Percentiles rank a stretch among this genome's conserved stretches.
phyloP scores from a whole-genome alignment of 2,797 vertebrate species.

The Lophotriccus pileatus region DNA sequence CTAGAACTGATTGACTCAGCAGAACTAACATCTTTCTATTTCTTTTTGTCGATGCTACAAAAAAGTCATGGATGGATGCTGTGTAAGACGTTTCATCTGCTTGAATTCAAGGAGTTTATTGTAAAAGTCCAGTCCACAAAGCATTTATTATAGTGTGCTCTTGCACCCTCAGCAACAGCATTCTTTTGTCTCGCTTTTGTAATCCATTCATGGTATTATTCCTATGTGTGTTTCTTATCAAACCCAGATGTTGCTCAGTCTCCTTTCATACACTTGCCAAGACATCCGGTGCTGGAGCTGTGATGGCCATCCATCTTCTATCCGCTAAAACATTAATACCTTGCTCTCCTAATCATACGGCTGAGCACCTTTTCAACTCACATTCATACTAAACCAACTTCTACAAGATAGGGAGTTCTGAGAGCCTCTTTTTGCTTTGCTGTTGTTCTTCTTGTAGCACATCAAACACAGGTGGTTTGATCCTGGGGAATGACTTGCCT shows the following conservation, averaged over 20 bases:
- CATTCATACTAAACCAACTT: neutral
- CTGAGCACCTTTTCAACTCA: neutral
- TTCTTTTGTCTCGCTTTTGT: neutral
- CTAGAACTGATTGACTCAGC: neutral
- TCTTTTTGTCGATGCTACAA: neutral
- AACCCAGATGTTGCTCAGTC: neutral
- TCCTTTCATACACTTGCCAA: neutral
- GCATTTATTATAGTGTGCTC: neutral
- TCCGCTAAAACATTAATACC: neutral
- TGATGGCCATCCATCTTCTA: neutral
- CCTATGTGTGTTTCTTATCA: neutral
- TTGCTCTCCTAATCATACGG: neutral
- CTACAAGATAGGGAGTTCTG: neutral
- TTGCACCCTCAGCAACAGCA: neutral
- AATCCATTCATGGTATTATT: neutral
- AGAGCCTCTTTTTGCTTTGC: neutral
- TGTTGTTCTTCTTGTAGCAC: neutral
- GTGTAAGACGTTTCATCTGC: neutral
- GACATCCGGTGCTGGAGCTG: neutral
- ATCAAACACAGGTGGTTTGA: fast-evolving
- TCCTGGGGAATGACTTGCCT: neutral
- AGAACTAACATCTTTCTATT: neutral
- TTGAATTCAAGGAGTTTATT: neutral
- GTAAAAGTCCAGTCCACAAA: neutral
- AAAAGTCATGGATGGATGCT: neutral